Evolutionary conservation across 2,888 invertebrate species (phyloP).

Genomic region (Opisthograptis luteolata): DNA sequence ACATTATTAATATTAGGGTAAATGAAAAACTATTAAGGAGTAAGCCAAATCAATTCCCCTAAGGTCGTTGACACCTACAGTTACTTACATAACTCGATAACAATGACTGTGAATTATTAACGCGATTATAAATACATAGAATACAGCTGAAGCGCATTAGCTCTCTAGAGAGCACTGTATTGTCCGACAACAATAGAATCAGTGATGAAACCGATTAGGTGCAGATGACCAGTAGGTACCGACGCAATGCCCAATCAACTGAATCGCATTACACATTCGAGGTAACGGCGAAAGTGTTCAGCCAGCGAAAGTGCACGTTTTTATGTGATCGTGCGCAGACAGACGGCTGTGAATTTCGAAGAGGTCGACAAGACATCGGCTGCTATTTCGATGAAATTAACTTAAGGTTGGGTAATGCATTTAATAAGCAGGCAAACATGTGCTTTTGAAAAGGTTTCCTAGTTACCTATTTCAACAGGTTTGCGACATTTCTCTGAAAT

Average conservation of each 20-base stretch:
- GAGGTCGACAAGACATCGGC: no score
- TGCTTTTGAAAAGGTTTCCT: no score
- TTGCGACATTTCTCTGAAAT: neutral
- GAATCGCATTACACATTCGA: constrained; percentile 59
- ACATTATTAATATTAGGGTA: no score
- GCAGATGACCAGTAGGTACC: constrained; percentile 34
- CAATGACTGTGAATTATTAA: constrained; percentile 4
- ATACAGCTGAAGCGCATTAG: constrained; percentile 21
- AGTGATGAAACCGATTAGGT: constrained; percentile 32
- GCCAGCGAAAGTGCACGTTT: constrained; percentile 64
- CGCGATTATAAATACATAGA: constrained; percentile 14
- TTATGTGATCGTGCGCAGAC: constrained; percentile 37
- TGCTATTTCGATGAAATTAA: no score
- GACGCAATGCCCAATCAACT: constrained; percentile 51
- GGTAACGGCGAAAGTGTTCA: constrained; percentile 71
- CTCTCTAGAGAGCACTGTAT: constrained; percentile 28
- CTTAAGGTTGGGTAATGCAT: no score
- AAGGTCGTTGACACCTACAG: no score
- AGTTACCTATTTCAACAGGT: neutral
- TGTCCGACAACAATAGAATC: constrained; percentile 30
- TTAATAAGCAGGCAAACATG: no score
- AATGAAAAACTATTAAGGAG: no score
- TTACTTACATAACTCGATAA: no score
- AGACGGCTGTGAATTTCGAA: constrained; percentile 44
- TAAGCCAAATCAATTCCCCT: neutral